Evolutionary conservation across 2,888 invertebrate genomes (phyloP).

Genomic region (Latheticus oryzae): DNA sequence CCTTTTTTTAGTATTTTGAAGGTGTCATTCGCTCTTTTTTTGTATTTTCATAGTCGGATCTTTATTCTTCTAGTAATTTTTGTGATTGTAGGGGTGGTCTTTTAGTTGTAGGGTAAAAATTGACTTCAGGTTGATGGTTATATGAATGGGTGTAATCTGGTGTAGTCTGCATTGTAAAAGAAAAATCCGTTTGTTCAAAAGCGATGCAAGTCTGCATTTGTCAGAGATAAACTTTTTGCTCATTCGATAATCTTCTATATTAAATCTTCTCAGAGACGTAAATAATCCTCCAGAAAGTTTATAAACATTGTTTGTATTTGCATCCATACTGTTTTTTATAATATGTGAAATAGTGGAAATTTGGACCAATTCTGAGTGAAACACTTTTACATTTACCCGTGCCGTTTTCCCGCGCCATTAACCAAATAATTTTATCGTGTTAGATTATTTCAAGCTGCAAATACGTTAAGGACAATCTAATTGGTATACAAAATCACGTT

Average conservation of each 20-base stretch:
- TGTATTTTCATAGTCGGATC: background rate
- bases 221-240: background rate
- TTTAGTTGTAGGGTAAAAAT: background rate
- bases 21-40: background rate
- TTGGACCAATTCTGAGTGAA: no score
- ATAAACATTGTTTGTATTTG: background rate
- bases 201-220: background rate
- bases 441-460: no score
- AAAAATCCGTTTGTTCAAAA: background rate
- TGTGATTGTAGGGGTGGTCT: background rate
- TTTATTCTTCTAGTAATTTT: background rate
- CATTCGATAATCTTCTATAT: slow-evolving; percentile 1
- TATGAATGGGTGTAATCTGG: background rate
- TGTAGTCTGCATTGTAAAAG: slow-evolving; percentile 1
- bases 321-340: no score
- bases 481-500: no score
- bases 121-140: background rate
- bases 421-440: no score
- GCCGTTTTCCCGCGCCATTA: no score
- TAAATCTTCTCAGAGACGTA: background rate
- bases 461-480: no score
- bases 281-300: background rate
- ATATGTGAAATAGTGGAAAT: no score
- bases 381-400: no score
- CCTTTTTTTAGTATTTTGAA: background rate